Base-by-base conservation (phyloP, 2,797 vertebrate species). In the Poeciliopsis infans region DNA sequence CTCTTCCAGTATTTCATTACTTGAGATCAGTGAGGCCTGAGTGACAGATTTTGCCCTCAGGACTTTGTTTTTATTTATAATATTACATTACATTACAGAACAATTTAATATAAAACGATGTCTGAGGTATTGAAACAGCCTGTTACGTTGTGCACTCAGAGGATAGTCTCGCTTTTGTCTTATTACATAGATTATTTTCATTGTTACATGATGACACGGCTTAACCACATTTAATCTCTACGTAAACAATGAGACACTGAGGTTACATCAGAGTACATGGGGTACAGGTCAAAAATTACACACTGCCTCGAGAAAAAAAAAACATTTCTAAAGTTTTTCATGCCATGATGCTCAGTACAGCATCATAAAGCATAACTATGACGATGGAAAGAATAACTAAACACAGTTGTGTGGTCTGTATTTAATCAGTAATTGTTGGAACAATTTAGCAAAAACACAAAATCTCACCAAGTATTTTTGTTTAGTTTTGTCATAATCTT, bases 1-100 rank as follows among this genome's bases (percentile, higher is more conserved):
- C 83, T 83, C 78, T 57, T 79, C 47, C 80, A 70, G n/a, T 64
- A 46, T 86, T 91, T 92, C 88, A 92, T 93, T 92, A 89, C 80
- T 88, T 83, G 72, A 89, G 71, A 89, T 90, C 84, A 90, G 83
- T 92, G 83, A 77, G 31, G 86, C 83, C 75, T 88, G 84, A 88
- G 80, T 87, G 88, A 92, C 85, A 87, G 74, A 89, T 88, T 82
- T 83, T 68, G 75, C 79, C 84, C 68, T 57, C 1, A 6, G 83
- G 78, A 81, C 28, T 1, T 72, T 72, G 79, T 68, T 79, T 57
- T 74, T 76, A 66, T 88, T 87, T 80, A 74, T 87, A 83, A 85
- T 83, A 83, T 79, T 73, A 25, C 55, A 78, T 79, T 75, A 84
- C 82, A 86, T 82, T 69, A 77, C 71, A 78, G 76, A 70, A 84